These are phyloP conservation scores for Protobothrops mucrosquamatus DNA, from an alignment of 2,113 vertebrate genomes.

Conservation along the genomic window DNA sequence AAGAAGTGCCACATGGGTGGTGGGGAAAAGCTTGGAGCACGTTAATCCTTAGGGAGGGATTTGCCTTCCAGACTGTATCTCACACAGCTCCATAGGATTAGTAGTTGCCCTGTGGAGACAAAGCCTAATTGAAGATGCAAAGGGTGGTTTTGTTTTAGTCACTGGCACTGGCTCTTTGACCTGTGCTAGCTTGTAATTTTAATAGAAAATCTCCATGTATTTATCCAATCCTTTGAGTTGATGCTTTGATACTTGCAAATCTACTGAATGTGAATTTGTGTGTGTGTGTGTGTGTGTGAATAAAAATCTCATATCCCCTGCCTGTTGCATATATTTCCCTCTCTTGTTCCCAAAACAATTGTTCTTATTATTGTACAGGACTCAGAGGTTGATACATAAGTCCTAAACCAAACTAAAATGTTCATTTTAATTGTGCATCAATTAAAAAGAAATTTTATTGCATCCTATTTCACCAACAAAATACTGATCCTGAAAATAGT, in stretches of 20 bases:
- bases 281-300: background rate
- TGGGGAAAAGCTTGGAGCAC: rapidly evolving
- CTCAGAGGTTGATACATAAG: background rate
- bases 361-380: background rate
- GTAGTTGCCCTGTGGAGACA: background rate
- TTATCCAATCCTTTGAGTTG: background rate
- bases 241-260: background rate
- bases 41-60: rapidly evolving
- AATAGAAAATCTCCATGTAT: background rate
- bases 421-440: background rate
- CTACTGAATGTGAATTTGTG: rapidly evolving
- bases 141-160: background rate
- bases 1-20: background rate
- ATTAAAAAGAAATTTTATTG: background rate
- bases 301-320: background rate
- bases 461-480: background rate
- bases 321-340: background rate
- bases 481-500: rapidly evolving
- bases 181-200: background rate
- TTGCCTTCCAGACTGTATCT: rapidly evolving
- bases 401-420: background rate
- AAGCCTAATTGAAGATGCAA: background rate
- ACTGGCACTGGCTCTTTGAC: background rate
- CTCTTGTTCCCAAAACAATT: background rate
- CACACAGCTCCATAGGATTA: rapidly evolving